phyloP scores from a whole-genome alignment of 37 sponge, comb jelly and placozoan genomes.

The Geodia barretti region DNA sequence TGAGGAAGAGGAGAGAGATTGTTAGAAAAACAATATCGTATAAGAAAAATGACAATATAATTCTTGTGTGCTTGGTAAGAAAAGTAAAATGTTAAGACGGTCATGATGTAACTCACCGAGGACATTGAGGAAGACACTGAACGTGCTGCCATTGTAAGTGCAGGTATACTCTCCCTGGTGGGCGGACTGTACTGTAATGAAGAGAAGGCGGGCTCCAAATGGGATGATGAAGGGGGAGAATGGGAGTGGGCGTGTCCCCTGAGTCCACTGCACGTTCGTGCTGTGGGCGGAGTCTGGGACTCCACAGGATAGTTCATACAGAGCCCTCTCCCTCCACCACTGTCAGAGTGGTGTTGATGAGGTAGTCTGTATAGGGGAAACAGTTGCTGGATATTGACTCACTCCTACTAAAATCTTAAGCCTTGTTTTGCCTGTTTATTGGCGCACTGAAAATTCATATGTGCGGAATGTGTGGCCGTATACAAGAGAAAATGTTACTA shows the following conservation, averaged over 20 bases:
- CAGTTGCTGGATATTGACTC: no score
- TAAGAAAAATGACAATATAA: no score
- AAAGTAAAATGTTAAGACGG: no score
- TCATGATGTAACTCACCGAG: no score
- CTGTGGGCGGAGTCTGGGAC: neutral
- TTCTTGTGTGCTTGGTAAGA: no score
- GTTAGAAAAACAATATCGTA: neutral
- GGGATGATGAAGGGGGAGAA: neutral
- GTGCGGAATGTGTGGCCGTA: no score
- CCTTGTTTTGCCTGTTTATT: no score
- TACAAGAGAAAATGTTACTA: no score
- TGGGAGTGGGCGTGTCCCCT: neutral
- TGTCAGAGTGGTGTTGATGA: neutral
- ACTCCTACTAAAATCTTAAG: no score
- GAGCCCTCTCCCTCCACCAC: slow-evolving; percentile 1
- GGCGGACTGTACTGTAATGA: neutral
- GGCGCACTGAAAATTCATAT: no score
- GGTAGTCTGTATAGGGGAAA: no score
- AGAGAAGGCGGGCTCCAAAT: neutral
- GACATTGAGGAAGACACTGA: slow-evolving; percentile 23
- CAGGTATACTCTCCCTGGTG: slow-evolving; percentile 37
- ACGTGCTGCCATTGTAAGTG: neutral
- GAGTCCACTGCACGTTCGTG: neutral
- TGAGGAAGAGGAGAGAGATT: neutral
- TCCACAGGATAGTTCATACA: neutral